These are phyloP conservation scores for Sebastes vulpes DNA, from an alignment of 2,797 vertebrate species.

Conservation along the genomic window DNA sequence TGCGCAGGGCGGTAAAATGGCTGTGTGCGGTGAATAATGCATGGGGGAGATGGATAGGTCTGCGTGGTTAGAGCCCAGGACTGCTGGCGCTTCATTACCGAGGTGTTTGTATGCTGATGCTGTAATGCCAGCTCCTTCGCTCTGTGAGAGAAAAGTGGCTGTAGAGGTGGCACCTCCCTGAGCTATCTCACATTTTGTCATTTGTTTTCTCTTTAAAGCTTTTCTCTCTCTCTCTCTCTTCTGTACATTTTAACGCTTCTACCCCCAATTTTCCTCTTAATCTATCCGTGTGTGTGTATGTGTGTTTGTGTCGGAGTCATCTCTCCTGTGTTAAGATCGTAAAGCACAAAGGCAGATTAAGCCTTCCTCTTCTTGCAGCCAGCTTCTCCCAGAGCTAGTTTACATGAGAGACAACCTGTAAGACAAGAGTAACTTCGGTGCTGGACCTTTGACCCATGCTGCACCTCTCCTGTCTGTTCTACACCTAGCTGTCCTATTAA, in stretches of 20 bases:
- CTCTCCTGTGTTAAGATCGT: constrained; percentile 13
- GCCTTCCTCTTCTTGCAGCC: neutral
- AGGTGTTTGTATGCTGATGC: constrained; percentile 83
- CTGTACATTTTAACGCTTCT: constrained; percentile 40
- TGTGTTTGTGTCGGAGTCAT: neutral
- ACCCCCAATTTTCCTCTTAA: constrained; percentile 4
- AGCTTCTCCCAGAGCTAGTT: constrained; percentile 5
- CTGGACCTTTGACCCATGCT: constrained; percentile 33
- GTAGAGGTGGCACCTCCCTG: constrained; percentile 65
- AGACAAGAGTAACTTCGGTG: neutral
- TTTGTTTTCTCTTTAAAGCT: constrained; percentile 58
- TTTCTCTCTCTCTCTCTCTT: constrained; percentile 13
- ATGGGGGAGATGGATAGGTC: constrained; percentile 83
- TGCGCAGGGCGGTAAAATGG: constrained; percentile 80
- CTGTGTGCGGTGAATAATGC: constrained; percentile 83
- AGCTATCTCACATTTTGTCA: constrained; percentile 62
- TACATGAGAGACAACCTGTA: constrained; percentile 7
- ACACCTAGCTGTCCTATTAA: neutral
- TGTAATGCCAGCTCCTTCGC: constrained; percentile 66
- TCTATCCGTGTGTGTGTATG: neutral
- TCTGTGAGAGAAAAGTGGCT: constrained; percentile 61
- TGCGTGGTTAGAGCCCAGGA: constrained; percentile 72
- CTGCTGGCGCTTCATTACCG: constrained; percentile 81
- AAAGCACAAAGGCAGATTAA: constrained; percentile 30
- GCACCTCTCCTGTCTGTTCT: neutral